phyloP scores from a whole-genome alignment of 1,140 invertebrate genomes.

The Vanessa tameamea region DNA sequence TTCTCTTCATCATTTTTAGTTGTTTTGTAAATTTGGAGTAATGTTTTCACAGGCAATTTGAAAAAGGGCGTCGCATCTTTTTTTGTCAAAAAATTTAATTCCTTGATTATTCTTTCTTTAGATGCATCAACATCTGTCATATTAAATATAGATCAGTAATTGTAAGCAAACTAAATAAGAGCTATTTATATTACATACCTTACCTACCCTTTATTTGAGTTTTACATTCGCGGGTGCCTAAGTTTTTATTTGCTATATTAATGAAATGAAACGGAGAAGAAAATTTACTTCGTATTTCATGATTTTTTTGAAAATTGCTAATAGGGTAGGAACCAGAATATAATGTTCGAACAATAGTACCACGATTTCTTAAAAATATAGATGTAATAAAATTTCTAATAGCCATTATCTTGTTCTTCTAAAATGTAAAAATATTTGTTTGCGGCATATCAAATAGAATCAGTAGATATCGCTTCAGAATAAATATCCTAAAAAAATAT shows the following conservation, averaged over 20 bases:
- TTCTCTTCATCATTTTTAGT: constrained; percentile 60
- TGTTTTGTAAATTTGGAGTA: constrained; percentile 59
- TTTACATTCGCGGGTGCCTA: background rate
- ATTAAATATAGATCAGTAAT: background rate
- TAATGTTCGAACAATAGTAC: background rate
- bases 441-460: background rate
- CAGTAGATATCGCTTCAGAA: no score
- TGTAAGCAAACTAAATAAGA: background rate
- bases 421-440: background rate
- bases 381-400: constrained; percentile 1
- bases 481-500: no score
- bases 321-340: background rate
- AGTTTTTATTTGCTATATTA: background rate
- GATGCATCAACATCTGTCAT: constrained; percentile 18
- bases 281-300: background rate
- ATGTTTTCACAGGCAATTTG: constrained; percentile 56
- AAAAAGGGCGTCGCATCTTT: constrained; percentile 70
- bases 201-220: background rate
- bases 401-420: background rate
- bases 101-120: constrained; percentile 28
- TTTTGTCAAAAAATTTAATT: constrained; percentile 62
- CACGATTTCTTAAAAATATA: constrained; percentile 3
- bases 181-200: background rate
- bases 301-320: background rate
- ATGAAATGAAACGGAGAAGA: background rate